Evolutionary conservation across 1,140 invertebrate genomes (phyloP), one percentile per base, ranked within the genome.

Genomic region (Brachionus plicatilis): DNA sequence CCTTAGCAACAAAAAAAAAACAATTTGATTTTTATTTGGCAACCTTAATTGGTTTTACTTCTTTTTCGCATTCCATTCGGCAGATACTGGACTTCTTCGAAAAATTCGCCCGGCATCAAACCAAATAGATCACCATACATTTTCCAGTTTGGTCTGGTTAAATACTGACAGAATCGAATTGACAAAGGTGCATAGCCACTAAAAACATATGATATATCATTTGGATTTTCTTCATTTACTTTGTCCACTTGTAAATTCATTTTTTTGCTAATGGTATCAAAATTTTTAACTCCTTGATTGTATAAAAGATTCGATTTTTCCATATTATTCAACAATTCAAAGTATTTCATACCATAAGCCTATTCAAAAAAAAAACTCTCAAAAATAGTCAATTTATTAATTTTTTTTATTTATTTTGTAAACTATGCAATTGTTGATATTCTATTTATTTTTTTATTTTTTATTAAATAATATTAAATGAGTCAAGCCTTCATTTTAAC

Each of bases 131-230:
- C 92, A 84, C 92, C 91, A 78, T 94, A 92, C 85, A 92, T 92
- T 85, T 93, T 91, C 94, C 94, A 96, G n/a, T 93, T 93, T 80
- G 93, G 93, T 86, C 87, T 85, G 93, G 93, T 83, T 41, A 68
- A 27, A 27, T 37, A 41, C 65, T 83, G 82, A 72, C 60, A 86
- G 94, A 93, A 91, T 78, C 96, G 92, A 1, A 96, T 93, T 86
- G 94, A 96, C n/a, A 98, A 87, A 0, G 96, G 96, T 0, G 96
- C 95, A 90, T 97, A 99, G 14, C 90, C 87, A 86, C 93, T 95
- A 89, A 95, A 94, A 37, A 98, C 94, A 88, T 96, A 98, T 85
- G 95, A 94, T 72, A 97, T 96, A 87, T 98, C 95, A 85, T 93
- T 94, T 0, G 94, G 94, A 85, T 93, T 91, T 88, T 90, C 85